Evolutionary conservation across 1,140 invertebrate genomes (phyloP), one percentile per base, ranked within the genome.

Genomic region (Trachymyrmex septentrionalis): DNA sequence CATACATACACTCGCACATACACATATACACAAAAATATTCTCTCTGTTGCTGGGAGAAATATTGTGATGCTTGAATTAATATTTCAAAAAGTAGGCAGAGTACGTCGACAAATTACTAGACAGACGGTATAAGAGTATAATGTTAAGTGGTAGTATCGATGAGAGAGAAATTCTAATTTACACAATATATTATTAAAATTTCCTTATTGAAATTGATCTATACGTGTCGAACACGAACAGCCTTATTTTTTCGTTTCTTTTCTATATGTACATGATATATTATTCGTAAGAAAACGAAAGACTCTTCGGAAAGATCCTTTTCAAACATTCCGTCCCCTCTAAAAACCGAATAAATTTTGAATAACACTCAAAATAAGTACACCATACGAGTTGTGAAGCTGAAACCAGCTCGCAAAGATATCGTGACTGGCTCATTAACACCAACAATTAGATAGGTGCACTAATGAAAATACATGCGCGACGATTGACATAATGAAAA

Each of bases 331-430:
- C 4, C 3, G 21, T 64, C 44, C 21, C 21, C 19, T 86, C 27
- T 30, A 16, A 86, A 59, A 50, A 80, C 64, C 21, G 34, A 86
- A 77, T 77, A 64, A 67, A 85, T 86, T 88, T 86, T 63, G 67
- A 86, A 82, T 88, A 86, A 91, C 61, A 84, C 59, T 88, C 63
- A 10, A 86, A 84, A 73, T 90, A 91, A 91, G 90, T 91, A 91
- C 90, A 91, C 84, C 72, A 44, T 85, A 88, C 78, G 73, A 88
- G 61, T 88, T 59, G 27, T 81, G 24, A 91, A 84, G 85, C 86
- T 90, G 44, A 75, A 61, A 86, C 67, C 71, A 76, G 44, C 61
- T 59, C 34, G 27, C 19, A 24, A 76, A 87, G n/a, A 50, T 73
- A 21, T 50, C 12, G 38, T 59, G 19, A 50, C 30, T 76, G 21